phyloP scores from a whole-genome alignment of 2,797 vertebrate species.

The Myoxocephalus aenaeus region DNA sequence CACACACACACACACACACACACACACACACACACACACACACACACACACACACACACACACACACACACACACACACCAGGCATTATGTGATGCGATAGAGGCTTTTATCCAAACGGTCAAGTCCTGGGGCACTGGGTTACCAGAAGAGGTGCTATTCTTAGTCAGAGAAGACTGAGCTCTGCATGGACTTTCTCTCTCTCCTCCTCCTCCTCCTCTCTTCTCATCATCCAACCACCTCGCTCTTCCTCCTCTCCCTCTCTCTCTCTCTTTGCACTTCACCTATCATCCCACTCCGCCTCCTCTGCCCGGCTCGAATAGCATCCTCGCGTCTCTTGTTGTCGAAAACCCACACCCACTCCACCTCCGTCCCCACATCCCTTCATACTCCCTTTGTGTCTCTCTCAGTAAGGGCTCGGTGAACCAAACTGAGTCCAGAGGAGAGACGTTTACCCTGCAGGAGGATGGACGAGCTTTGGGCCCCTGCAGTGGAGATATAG shows the following conservation, averaged over 20 bases:
- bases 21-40: constrained; percentile 39
- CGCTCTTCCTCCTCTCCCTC: constrained; percentile 48
- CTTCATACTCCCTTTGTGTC: constrained; percentile 68
- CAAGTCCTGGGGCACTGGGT: constrained; percentile 77
- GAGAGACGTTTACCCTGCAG: constrained; percentile 68
- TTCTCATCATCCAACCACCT: constrained; percentile 37
- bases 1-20: constrained; percentile 39
- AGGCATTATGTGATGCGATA: constrained; percentile 65
- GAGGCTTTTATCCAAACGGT: constrained; percentile 79
- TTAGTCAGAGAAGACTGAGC: constrained; percentile 68
- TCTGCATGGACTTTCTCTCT: constrained; percentile 59
- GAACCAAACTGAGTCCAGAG: constrained; percentile 67
- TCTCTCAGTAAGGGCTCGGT: constrained; percentile 68
- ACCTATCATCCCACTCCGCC: constrained; percentile 73
- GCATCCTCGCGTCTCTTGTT: constrained; percentile 68
- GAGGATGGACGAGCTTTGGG: constrained; percentile 41
- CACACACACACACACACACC: constrained; percentile 37
- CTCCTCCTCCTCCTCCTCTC: constrained; percentile 31
- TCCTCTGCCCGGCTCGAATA: constrained; percentile 65
- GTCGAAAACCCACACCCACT: constrained; percentile 55
- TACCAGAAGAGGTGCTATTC: constrained; percentile 82
- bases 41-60: constrained; percentile 46
- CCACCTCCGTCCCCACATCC: constrained; percentile 54
- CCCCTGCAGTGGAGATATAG: constrained; percentile 44
- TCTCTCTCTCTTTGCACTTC: constrained; percentile 68